Conservation (phyloP, 1,140 invertebrate genomes). For the Nephotettix cincticeps region DNA sequence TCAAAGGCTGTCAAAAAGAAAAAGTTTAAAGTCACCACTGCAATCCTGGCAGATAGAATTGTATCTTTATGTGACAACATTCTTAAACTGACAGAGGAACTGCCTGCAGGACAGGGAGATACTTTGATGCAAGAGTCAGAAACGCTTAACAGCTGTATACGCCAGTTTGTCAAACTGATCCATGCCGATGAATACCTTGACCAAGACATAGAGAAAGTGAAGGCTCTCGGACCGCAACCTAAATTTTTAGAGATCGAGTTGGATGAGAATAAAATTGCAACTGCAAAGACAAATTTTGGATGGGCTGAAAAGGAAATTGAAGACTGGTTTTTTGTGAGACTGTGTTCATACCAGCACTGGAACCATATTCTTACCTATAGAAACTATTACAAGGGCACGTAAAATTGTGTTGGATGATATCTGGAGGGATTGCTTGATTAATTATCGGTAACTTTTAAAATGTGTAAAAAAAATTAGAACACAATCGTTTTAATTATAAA, state of each 20-base stretch:
- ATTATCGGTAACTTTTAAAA: too few species aligned
- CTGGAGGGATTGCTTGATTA: too few species aligned
- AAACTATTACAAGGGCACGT: not conserved
- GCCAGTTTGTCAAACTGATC: not conserved
- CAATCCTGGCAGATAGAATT: not conserved
- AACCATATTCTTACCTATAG: not conserved
- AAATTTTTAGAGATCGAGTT: conserved; percentile 2
- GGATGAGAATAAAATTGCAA: not conserved
- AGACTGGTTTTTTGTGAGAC: not conserved
- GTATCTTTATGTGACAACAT: not conserved
- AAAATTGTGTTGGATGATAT: not conserved
- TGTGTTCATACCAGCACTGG: not conserved
- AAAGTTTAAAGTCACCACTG: not conserved
- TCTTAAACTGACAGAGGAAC: not conserved
- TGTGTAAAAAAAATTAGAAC: too few species aligned
- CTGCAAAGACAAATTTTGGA: not conserved
- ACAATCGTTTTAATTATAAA: too few species aligned
- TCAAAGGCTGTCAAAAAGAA: not conserved
- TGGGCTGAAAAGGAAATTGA: not conserved
- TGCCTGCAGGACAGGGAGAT: not conserved
- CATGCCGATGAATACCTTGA: not conserved
- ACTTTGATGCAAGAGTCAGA: not conserved
- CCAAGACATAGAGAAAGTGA: not conserved
- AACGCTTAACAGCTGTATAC: conserved; percentile 2
- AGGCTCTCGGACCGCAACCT: not conserved